Evolutionary conservation across 1,140 invertebrate genomes (phyloP), one percentile per base, ranked within the genome.

Genomic region (Ganaspis sp.): DNA sequence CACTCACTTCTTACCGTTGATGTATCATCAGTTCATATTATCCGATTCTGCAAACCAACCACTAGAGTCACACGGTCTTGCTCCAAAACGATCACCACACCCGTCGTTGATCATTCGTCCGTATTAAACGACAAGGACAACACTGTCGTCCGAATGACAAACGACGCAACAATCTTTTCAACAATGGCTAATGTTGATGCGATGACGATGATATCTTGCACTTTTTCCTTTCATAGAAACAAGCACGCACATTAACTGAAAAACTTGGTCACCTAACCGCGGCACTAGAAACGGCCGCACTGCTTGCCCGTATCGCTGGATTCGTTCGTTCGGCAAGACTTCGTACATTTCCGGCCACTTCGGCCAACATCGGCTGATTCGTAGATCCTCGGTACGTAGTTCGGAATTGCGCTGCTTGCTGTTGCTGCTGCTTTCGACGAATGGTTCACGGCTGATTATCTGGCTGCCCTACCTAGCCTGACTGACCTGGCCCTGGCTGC

Each of bases 271-370:
- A 80, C 73, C 79, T 76, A 83, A 49, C 79, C 79, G 75, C 82
- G 82, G 58, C 79, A 81, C 77, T 74, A 79, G 77, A 79, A 75
- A 79, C 79, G 71, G 77, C 75, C 82, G 77, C 81, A 81, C 79
- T 81, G 73, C 54, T 75, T 29, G 54, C 54, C 54, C 54, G 58
- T 64, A 64, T 64, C 58, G 23, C 58, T 40, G 53, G 21, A 29
- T 19, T 69, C 19, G 53, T 45, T 74, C 29, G n/a, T 21, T 64
- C 73, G 29, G 73, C 12, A 23, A 69, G 29, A 69, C 23, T 40
- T 64, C 37, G 38, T 40, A 19, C n/a, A 1, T 34, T 64, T 23
- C 23, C 53, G 54, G 21, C 17, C 4, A 71, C 70, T 40, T 45
- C 70, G 72, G 21, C 6, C 17, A 58, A 64, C 72, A 54, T 38